Evolutionary conservation across 1,140 invertebrate genomes (phyloP), one percentile per base, ranked within the genome.

Genomic region (Tetranychus cinnabarinus): DNA sequence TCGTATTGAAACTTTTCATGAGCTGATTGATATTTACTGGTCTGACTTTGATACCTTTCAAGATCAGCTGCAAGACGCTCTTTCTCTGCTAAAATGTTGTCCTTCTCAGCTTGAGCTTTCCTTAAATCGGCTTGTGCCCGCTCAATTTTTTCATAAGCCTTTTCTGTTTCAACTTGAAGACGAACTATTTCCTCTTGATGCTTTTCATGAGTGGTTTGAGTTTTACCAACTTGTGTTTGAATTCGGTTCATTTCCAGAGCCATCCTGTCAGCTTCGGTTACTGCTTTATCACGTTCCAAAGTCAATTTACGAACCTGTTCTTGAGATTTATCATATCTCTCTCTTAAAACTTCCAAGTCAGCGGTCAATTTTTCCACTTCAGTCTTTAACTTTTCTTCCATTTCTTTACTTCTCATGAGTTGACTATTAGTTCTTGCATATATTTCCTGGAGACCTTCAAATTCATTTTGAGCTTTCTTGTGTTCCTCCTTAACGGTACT

Each of bases 341-440:
- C 88, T n/a, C 86, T 78, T 54, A 87, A 78, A 77, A 91, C 85
- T 70, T 86, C 83, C 3, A 86, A 72, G 68, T 88, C 85, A 54
- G 86, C 79, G 63, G 78, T 74, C 59, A 84, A 69, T 66, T 84
- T 77, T 67, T 90, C 87, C 62, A 89, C 76, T 66, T 89, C 86
- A 68, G 86, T 84, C 70, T 88, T 87, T 10, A 84, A 81, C 70
- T 91, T 90, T 65, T 91, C 88, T 75, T 92, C 88, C 66, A 82
- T 79, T 70, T 92, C 88, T 70, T 89, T 88, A 34, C 84, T 81
- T 66, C 88, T 78, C 58, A 80, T 81, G 1, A 91, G 74, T 69
- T 91, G 86, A 47, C 89, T 73, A 7, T 83, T 80, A 1, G 85
- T 81, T 48, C 87, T 76, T 67, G 91, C 87, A 70, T 88, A 88